These are phyloP conservation scores for Philereme vetulata DNA, from an alignment of 2,888 invertebrate genomes.

Conservation along the genomic window DNA sequence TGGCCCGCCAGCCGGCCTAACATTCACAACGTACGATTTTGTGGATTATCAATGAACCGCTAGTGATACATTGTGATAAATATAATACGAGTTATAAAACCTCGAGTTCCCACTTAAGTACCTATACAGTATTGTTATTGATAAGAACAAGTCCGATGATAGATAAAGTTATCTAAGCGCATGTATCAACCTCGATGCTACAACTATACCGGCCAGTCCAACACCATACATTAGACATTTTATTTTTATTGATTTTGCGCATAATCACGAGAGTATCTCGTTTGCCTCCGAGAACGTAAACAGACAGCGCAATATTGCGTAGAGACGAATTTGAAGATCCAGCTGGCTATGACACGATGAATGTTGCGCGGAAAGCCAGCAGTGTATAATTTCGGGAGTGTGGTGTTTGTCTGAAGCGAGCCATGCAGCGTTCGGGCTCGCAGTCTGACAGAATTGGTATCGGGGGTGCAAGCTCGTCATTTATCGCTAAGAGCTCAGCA, in stretches of 20 bases:
- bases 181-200: constrained; percentile 48
- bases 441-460: constrained; percentile 82
- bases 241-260: constrained; percentile 47
- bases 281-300: constrained; percentile 40
- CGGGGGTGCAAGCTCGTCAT: constrained; percentile 58
- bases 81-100: constrained; percentile 49
- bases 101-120: constrained; percentile 50
- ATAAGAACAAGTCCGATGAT: constrained; percentile 59
- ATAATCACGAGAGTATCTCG: constrained; percentile 46
- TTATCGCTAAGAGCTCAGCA: constrained; percentile 75
- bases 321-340: constrained; percentile 38
- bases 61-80: constrained; percentile 47
- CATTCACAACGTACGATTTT: constrained; percentile 35
- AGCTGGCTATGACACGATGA: constrained; percentile 18
- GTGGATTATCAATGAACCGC: constrained; percentile 38
- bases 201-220: constrained; percentile 36
- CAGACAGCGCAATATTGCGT: constrained; percentile 39
- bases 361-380: constrained; percentile 12
- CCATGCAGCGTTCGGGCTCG: constrained; percentile 83
- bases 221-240: constrained; percentile 42
- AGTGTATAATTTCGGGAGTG: constrained; percentile 3
- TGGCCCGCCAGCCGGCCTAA: constrained; percentile 56
- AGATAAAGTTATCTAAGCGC: constrained; percentile 62
- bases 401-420: constrained; percentile 30
- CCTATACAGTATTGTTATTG: constrained; percentile 49